Percentiles rank a stretch among this genome's conserved stretches.
Conservation (phyloP, 2,797 vertebrate genomes). For the Toxotes lorentzi region DNA sequence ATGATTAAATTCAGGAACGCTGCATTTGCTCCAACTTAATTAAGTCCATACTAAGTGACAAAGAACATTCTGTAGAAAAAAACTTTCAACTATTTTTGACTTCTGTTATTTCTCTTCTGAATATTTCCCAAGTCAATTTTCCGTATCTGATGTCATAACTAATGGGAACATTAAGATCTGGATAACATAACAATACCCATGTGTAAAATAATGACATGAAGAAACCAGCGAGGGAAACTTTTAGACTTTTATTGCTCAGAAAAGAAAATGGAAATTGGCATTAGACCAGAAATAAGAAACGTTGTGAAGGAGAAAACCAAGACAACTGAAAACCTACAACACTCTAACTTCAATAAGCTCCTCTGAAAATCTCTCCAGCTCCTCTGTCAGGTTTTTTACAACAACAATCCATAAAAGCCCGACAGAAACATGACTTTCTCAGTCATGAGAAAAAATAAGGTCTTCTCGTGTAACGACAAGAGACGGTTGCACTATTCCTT, state of each 20-base stretch:
- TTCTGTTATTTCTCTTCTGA: slow-evolving; percentile 68
- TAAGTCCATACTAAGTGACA: slow-evolving; percentile 59
- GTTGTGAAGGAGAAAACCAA: slow-evolving; percentile 68
- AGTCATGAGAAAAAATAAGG: slow-evolving; percentile 74
- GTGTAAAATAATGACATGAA: slow-evolving; percentile 79
- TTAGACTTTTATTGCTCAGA: slow-evolving; percentile 76
- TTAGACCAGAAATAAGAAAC: slow-evolving; percentile 73
- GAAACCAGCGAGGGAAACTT: slow-evolving; percentile 76
- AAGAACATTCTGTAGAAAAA: slow-evolving; percentile 46
- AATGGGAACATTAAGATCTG: slow-evolving; percentile 79
- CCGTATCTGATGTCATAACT: slow-evolving; percentile 78
- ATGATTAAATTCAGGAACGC: slow-evolving; percentile 44
- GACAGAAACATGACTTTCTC: slow-evolving; percentile 74
- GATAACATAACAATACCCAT: slow-evolving; percentile 76
- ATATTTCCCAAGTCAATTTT: slow-evolving; percentile 69
- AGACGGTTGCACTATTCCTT: slow-evolving; percentile 78
- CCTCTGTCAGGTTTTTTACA: slow-evolving; percentile 67
- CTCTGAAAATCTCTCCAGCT: slow-evolving; percentile 65
- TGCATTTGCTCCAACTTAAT: slow-evolving; percentile 47
- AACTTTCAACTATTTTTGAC: slow-evolving; percentile 64
- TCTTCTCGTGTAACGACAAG: slow-evolving; percentile 78
- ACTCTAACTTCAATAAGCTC: slow-evolving; percentile 68
- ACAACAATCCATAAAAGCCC: slow-evolving; percentile 76
- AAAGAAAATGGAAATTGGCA: slow-evolving; percentile 81
- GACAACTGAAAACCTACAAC: slow-evolving; percentile 73